A percentile compares a stretch with the other conserved stretches of the same genome.
Conservation (phyloP, 2,888 invertebrate genomes). For the Octodonta nipae region DNA sequence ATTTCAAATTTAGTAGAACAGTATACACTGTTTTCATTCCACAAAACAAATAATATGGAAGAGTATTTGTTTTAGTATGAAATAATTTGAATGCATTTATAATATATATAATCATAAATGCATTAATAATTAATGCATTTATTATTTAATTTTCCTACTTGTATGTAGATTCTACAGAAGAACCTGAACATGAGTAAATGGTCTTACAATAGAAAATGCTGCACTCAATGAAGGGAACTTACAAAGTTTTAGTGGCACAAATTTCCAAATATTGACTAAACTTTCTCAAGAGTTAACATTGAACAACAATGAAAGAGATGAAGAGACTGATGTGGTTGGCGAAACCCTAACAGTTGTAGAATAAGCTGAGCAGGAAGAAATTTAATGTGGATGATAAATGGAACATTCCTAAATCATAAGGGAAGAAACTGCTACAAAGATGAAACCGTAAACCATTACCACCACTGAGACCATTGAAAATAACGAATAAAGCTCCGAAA, state of each 20-base stretch:
- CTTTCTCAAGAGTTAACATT: slow-evolving; percentile 28
- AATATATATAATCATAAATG: too few relatives aligned
- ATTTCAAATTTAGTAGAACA: too few relatives aligned
- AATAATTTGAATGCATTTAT: too few relatives aligned
- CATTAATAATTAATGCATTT: too few relatives aligned
- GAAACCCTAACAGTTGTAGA: slow-evolving; percentile 20
- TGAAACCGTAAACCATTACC: slow-evolving; percentile 23
- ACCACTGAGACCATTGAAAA: slow-evolving; percentile 27
- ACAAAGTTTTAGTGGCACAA: slow-evolving; percentile 21
- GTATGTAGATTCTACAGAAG: slow-evolving; percentile 22
- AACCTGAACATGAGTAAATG: slow-evolving; percentile 24
- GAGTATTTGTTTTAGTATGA: too few relatives aligned
- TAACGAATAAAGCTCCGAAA: slow-evolving; percentile 29
- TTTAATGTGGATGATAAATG: slow-evolving; percentile 29
- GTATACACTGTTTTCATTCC: too few relatives aligned
- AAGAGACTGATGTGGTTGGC: slow-evolving; percentile 21
- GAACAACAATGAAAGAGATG: slow-evolving; percentile 26
- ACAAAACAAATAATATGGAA: too few relatives aligned
- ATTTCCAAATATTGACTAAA: slow-evolving; percentile 28
- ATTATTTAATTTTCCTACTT: too few relatives aligned
- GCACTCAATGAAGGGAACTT: slow-evolving; percentile 21
- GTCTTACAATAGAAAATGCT: slow-evolving; percentile 23
- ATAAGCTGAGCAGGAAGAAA: slow-evolving; percentile 25
- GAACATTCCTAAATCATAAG: slow-evolving; percentile 24
- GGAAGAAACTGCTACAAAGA: slow-evolving; percentile 26